Conservation (phyloP, 92 coral and sea anemone genomes). For the Zoanthus solanderi region DNA sequence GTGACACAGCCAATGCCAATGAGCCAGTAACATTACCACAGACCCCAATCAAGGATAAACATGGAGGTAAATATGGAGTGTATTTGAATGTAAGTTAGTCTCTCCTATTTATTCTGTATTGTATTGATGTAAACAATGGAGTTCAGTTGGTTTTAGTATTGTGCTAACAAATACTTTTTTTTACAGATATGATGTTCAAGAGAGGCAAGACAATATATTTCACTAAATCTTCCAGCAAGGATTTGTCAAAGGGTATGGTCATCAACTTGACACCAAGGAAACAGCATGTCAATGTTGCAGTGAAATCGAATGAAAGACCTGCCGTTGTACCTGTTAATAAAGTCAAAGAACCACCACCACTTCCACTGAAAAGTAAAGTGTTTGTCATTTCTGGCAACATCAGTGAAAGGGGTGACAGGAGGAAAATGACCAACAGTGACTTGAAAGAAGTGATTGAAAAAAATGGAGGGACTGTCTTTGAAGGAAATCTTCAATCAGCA, state of each 20-base stretch:
- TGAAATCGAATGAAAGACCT: slow-evolving; percentile 52
- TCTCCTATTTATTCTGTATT: slow-evolving; percentile 3
- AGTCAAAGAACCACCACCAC: slow-evolving; percentile 60
- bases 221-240: not conserved
- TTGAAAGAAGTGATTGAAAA: slow-evolving; percentile 25
- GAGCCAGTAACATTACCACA: slow-evolving; percentile 11
- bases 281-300: slow-evolving; percentile 55
- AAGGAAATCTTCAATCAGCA: slow-evolving; percentile 49
- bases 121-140: not conserved
- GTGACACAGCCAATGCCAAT: not conserved
- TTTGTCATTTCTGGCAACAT: slow-evolving; percentile 57
- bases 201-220: slow-evolving; percentile 31
- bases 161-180: not conserved
- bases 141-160: too few species aligned
- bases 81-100: not conserved
- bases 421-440: slow-evolving; percentile 36
- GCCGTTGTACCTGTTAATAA: slow-evolving; percentile 29
- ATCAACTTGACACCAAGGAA: slow-evolving; percentile 56
- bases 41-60: slow-evolving; percentile 8
- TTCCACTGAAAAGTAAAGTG: slow-evolving; percentile 52
- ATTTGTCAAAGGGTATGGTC: slow-evolving; percentile 56
- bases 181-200: slow-evolving; percentile 6
- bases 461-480: slow-evolving; percentile 49
- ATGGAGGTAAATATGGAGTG: not conserved
- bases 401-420: slow-evolving; percentile 52